Base-by-base conservation (phyloP, 2,888 invertebrate genomes). In the Venustoraphidia nigricollis region DNA sequence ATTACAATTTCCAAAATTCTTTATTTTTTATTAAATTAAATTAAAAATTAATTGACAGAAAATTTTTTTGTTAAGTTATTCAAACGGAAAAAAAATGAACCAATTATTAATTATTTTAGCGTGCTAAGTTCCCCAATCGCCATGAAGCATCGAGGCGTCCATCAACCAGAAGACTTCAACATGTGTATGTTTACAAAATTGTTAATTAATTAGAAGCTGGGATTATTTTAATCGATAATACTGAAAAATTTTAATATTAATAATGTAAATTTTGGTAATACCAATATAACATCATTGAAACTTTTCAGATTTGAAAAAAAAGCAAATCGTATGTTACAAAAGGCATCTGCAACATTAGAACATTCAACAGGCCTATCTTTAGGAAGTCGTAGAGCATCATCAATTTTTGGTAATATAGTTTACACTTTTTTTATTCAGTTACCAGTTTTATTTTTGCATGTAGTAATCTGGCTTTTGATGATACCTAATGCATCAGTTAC, bases 321-420 rank as follows among this genome's bases (percentile, higher is more conserved):
- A 60, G 90, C 87, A 0, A 88, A 85, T 59, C 84, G 84, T 62
- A 81, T 90, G 73, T 75, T 92, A 60, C 70, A 82, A 65, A 85
- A 77, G 60, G 92, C 85, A 0, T 88, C 86, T 1, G 90, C 86
- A 63, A 91, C 84, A 5, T 66, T 82, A 57, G 89, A 84, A 61
- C 81, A 81, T 60, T 88, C 83, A 0, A 90, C 89, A 0, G 88
- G 88, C 0, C 71, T 87, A 48, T 83, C 82, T 2, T 74, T 90
- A 43, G 88, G 85, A 4, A 70, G 76, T 1, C 66, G 82, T 42
- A 70, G 81, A 41, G 73, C 78, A 1, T 67, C 66, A 9, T 55
- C 61, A 10, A 66, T 68, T 59, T 58, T 67, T 53, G 67, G 67
- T 66, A 50, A 11, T 39, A 6, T 27, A 27, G 27, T 27, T 27